Conservation (phyloP, 2,113 vertebrate species). For the Nannospalax galili region DNA sequence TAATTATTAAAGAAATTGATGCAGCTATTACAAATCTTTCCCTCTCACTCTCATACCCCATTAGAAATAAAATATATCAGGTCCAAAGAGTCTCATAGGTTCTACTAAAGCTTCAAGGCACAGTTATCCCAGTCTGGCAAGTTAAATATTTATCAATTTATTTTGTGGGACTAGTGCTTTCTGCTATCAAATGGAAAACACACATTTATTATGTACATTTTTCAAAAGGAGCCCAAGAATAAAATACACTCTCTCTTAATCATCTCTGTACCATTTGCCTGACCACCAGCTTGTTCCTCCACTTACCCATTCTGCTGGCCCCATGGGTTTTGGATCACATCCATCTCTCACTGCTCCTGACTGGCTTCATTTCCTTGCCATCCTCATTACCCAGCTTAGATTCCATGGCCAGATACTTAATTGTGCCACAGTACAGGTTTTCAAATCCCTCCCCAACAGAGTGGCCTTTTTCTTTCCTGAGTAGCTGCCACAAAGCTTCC, state of each 20-base stretch:
- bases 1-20: neutral
- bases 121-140: neutral
- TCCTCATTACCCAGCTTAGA: neutral
- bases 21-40: neutral
- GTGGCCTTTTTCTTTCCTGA: neutral
- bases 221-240: neutral
- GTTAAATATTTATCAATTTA: neutral
- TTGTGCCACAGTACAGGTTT: neutral
- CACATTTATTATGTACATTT: neutral
- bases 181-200: neutral
- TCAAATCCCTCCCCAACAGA: neutral
- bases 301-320: neutral
- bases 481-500: neutral
- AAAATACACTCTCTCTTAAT: neutral
- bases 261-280: neutral
- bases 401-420: neutral
- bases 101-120: neutral
- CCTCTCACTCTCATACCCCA: neutral
- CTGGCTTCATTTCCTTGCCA: neutral
- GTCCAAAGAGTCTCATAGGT: neutral
- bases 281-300: neutral
- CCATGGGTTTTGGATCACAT: neutral
- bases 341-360: too few relatives aligned
- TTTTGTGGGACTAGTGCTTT: neutral
- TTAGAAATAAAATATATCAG: neutral